Conservation (phyloP, 2,888 invertebrate species). For the Sturmia bella region DNA sequence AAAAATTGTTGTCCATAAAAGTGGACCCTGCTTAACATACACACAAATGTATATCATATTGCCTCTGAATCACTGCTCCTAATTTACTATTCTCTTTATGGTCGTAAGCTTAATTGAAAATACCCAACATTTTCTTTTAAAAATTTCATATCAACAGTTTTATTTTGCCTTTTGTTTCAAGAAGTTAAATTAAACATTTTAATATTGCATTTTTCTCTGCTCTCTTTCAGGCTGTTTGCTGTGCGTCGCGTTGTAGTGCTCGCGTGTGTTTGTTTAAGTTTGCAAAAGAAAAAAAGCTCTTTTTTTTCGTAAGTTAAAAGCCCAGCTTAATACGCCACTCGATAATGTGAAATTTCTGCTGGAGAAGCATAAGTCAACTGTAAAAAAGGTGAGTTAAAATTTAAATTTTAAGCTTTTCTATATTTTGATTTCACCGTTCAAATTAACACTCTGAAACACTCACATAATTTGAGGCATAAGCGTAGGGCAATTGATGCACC, state of each 20-base stretch:
- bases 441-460: conserved; percentile 46
- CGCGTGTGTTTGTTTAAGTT: conserved; percentile 2
- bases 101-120: no score
- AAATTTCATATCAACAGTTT: neutral
- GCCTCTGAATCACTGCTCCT: no score
- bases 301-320: neutral
- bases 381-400: conserved; percentile 52
- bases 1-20: no score
- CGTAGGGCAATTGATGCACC: conserved; percentile 70
- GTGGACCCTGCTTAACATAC: no score
- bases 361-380: conserved; percentile 74
- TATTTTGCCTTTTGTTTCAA: neutral
- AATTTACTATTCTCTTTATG: no score
- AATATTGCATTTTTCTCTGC: conserved; percentile 35
- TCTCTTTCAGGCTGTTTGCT: conserved; percentile 59
- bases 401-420: neutral
- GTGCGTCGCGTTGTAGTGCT: neutral
- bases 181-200: neutral
- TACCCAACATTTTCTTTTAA: neutral
- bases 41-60: no score
- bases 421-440: neutral
- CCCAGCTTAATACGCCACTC: conserved; percentile 75
- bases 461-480: conserved; percentile 73
- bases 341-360: conserved; percentile 79
- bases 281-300: no score